Evolutionary conservation across 2,888 invertebrate species (phyloP).

Genomic region (Crioceris asparagi): DNA sequence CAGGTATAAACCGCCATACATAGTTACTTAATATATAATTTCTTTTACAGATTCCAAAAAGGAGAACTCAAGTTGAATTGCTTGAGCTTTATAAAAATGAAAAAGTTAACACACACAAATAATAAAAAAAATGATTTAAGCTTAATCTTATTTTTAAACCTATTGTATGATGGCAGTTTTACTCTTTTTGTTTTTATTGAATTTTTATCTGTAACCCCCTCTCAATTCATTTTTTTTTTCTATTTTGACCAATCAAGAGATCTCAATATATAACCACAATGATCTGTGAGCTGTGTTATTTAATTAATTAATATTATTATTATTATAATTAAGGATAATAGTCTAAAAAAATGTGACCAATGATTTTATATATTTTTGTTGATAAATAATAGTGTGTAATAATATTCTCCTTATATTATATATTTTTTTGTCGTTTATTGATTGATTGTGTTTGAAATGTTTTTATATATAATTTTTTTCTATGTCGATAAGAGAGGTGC

Average conservation of each 20-base stretch:
- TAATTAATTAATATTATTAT: slow-evolving; percentile 7
- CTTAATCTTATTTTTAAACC: too few relatives aligned
- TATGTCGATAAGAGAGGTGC: background rate
- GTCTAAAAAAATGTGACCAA: slow-evolving; percentile 6
- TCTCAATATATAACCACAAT: slow-evolving; percentile 3
- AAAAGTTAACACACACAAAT: too few relatives aligned
- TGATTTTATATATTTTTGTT: slow-evolving; percentile 6
- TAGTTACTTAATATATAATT: too few relatives aligned
- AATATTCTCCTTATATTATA: background rate
- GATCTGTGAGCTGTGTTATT: slow-evolving; percentile 8
- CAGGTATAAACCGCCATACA: too few relatives aligned
- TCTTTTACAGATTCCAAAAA: too few relatives aligned
- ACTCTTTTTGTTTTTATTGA: too few relatives aligned
- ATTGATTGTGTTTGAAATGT: background rate
- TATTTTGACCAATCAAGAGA: slow-evolving; percentile 1
- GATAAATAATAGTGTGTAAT: slow-evolving; percentile 2
- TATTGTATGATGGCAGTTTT: too few relatives aligned
- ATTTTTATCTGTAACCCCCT: too few relatives aligned
- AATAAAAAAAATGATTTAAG: too few relatives aligned
- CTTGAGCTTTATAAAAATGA: too few relatives aligned
- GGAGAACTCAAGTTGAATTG: too few relatives aligned
- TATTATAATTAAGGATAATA: background rate
- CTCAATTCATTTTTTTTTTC: slow-evolving; percentile 13
- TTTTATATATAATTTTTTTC: too few relatives aligned
- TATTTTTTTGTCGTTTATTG: slow-evolving; percentile 2